A percentile compares a stretch with the other conserved stretches of the same genome.
Evolutionary conservation across 2,113 vertebrate genomes (phyloP).

Genomic region (Bagarius yarrelli): DNA sequence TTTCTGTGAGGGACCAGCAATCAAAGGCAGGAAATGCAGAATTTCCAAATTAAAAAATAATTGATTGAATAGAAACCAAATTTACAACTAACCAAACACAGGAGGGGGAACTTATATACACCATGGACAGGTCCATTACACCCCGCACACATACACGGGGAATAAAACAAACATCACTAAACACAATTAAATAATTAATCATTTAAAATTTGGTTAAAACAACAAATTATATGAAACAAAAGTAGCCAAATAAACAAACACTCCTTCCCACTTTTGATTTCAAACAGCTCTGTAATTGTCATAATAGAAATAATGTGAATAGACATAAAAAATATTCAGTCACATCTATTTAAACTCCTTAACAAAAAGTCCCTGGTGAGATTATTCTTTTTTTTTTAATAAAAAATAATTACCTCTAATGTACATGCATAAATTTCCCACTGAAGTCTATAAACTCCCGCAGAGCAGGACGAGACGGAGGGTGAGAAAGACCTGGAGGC

Average conservation of each 20-base stretch:
- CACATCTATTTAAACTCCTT: neutral
- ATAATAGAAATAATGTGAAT: neutral
- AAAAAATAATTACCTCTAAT: neutral
- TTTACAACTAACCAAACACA: too few relatives aligned
- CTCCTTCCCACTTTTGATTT: neutral
- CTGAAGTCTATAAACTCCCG: neutral
- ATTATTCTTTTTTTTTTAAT: neutral
- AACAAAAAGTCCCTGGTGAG: neutral
- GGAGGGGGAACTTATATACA: too few relatives aligned
- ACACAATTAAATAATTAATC: too few relatives aligned
- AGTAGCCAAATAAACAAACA: neutral
- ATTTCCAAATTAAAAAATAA: too few relatives aligned
- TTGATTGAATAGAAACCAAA: too few relatives aligned
- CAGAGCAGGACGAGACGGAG: neutral
- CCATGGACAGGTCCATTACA: too few relatives aligned
- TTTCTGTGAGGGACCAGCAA: too few relatives aligned
- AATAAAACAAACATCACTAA: too few relatives aligned
- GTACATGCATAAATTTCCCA: neutral
- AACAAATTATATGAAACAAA: too few relatives aligned
- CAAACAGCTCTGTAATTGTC: neutral
- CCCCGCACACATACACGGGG: too few relatives aligned
- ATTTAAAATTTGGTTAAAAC: too few relatives aligned
- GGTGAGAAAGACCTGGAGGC: slow-evolving; percentile 39
- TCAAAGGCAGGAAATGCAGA: too few relatives aligned
- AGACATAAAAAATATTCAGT: slow-evolving; percentile 10